Evolutionary conservation across 2,888 invertebrate species (phyloP), one percentile per base, ranked within the genome.

Genomic region (Megalurothrips usitatus): DNA sequence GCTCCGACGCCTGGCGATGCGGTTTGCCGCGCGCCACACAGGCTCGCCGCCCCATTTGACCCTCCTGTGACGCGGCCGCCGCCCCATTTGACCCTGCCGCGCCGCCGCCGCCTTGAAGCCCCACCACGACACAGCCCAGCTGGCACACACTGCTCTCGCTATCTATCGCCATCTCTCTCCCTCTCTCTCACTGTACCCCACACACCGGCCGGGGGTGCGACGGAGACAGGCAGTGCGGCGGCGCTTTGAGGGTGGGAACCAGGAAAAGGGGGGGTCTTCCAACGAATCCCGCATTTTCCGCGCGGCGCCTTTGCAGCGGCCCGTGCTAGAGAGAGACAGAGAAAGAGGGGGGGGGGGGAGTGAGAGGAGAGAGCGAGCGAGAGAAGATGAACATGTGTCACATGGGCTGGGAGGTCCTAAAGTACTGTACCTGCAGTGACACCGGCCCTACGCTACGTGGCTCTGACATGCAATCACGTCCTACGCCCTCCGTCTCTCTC

Each of bases 251-350:
- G n/a, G n/a, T n/a, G n/a, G n/a, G 34, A 43, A 2, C 34, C 34
- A 43, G 58, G 17, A 58, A 58, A 58, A 14, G 58, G 58, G 58
- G 19, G 58, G 19, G 58, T 19, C 68, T 26, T 12, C 26, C 12
- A 10, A 12, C 26, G 26, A 23, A 26, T 75, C 11, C 68, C 68
- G 23, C 68, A 58, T 75, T 75, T 75, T 75, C 68, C 26, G 68
- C 68, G 68, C 68, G 68, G 68, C 68, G 68, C 68, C 68, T 75
- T 75, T 75, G 68, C 68, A 75, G 26, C 68, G 68, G 68, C 23
- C 68, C 68, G 68, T 58, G 34, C 34, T 6, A 6, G 34, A 43
- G 34, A 43, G 34, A 43, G 34, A 43, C 3, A 43, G 34, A 43
- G 34, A 43, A 6, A 43, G 34, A 43, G 34, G 6, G 34, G 6